Base-by-base conservation (phyloP, 2,797 vertebrate genomes). In the Clarias platycephalus region DNA sequence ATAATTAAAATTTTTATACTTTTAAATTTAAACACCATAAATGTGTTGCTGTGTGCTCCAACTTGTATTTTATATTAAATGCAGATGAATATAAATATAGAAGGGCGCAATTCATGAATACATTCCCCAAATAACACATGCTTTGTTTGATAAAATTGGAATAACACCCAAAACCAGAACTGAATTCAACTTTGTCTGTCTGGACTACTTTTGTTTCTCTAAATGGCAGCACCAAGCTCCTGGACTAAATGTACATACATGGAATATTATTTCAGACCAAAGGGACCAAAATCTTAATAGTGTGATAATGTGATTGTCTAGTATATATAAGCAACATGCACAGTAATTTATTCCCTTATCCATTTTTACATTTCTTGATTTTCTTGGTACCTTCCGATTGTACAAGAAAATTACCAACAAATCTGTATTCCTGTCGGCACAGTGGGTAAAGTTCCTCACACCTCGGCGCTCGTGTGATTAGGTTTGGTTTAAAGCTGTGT, bases 161-260 rank as follows among this genome's bases (percentile, higher is more conserved):
- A 75, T 72, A 22, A 31, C 49, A 31, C 53, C 3, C 53, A 24
- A 55, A 84, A 64, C 62, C n/a, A 31, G 68, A 75, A 66, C 74
- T 80, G 24, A 24, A 81, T 44, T 77, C 37, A 72, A 83, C 75
- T 20, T 60, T 80, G 81, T 58, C 26, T 66, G 44, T 1, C 44
- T 49, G 44, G 60, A 80, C 81, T 83, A 77, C 37, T 63, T 81
- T 63, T 44, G 12, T 72, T 40, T 80, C 49, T 34, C 24, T 53
- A 37, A 71, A 63, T 49, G 57, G 13, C 80, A 71, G 28, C 40
- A 71, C 13, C 57, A 75, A 66, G 62, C 53, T 67, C 58, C 28
- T 83, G 81, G 71, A 83, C 22, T 40, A 64, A 84, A 72, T 62
- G 28, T 49, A 49, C 44, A 49, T 81, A 8, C 24, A 85, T 82